phyloP scores from a whole-genome alignment of 2,797 vertebrate species.

The Steatocranus sp. region DNA sequence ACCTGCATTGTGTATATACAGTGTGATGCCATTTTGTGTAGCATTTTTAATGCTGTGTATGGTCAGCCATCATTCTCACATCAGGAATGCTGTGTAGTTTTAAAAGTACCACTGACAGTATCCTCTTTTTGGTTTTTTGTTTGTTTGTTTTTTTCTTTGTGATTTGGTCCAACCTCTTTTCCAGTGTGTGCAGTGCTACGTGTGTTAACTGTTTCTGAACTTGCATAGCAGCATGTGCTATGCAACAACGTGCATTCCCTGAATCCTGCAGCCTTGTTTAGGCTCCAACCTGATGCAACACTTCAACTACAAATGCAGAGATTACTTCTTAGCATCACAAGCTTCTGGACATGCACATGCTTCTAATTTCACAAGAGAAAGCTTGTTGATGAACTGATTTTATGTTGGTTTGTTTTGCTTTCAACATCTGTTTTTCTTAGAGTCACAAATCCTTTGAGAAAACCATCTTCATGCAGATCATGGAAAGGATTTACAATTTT shows the following conservation, averaged over 20 bases:
- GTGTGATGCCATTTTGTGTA: constrained; percentile 76
- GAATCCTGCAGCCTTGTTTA: constrained; percentile 49
- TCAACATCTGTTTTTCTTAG: constrained; percentile 12
- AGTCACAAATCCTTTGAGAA: constrained; percentile 31
- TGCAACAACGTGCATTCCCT: constrained; percentile 66
- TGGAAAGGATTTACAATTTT: constrained; percentile 38
- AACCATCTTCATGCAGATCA: constrained; percentile 43
- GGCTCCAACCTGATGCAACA: constrained; percentile 67
- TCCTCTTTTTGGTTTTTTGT: constrained; percentile 21
- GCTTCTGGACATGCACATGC: constrained; percentile 53
- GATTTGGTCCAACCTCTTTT: constrained; percentile 65
- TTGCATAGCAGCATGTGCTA: constrained; percentile 82
- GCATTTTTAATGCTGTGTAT: constrained; percentile 72
- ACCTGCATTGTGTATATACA: constrained; percentile 76
- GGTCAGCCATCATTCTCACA: constrained; percentile 68
- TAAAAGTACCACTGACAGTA: constrained; percentile 63
- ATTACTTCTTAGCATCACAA: constrained; percentile 46
- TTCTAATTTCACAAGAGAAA: constrained; percentile 47
- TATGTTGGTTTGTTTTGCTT: constrained; percentile 15
- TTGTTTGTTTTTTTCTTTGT: constrained; percentile 48
- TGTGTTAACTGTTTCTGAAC: constrained; percentile 70
- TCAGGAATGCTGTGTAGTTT: constrained; percentile 73
- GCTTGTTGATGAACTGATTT: constrained; percentile 42
- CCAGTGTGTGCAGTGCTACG: constrained; percentile 71
- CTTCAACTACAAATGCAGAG: constrained; percentile 64